Conservation (phyloP, 1,140 invertebrate genomes). For the Hylaeus volcanicus region DNA sequence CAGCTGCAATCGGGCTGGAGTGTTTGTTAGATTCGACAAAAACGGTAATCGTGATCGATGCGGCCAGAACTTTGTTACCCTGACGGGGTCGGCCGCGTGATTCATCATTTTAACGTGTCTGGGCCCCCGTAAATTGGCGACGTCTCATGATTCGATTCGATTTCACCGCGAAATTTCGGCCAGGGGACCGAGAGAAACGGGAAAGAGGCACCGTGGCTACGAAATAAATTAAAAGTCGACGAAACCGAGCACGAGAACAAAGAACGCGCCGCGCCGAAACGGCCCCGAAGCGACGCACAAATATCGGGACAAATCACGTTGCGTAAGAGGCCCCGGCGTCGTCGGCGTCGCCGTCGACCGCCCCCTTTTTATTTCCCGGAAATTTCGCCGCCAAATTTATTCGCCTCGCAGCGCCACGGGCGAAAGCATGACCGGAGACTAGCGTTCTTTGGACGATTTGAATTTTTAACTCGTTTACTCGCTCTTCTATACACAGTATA, state of each 20-base stretch:
- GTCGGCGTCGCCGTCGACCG: constrained; percentile 32
- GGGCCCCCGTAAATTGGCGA: constrained; percentile 16
- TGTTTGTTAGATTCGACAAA: neutral
- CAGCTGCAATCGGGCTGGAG: neutral
- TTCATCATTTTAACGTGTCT: constrained; percentile 35
- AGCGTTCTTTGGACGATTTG: neutral
- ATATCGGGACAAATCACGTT: constrained; percentile 73
- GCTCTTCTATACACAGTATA: neutral
- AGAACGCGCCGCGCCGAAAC: constrained; percentile 19
- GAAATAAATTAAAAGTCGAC: constrained; percentile 57
- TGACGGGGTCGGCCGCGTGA: neutral
- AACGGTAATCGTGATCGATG: neutral
- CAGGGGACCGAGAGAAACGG: constrained; percentile 12
- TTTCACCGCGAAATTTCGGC: constrained; percentile 43
- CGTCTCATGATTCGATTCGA: constrained; percentile 23
- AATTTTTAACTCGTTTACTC: neutral
- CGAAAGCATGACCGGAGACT: constrained; percentile 40
- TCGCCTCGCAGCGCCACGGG: constrained; percentile 37
- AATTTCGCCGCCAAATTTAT: constrained; percentile 59
- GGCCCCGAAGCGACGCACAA: constrained; percentile 23
- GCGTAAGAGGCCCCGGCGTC: constrained; percentile 60
- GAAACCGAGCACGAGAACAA: constrained; percentile 47
- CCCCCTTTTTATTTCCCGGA: constrained; percentile 68
- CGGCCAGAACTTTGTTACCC: constrained; percentile 4
- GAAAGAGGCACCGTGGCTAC: neutral